Conservation (phyloP, 2,797 vertebrate species). For the Choloepus didactylus region DNA sequence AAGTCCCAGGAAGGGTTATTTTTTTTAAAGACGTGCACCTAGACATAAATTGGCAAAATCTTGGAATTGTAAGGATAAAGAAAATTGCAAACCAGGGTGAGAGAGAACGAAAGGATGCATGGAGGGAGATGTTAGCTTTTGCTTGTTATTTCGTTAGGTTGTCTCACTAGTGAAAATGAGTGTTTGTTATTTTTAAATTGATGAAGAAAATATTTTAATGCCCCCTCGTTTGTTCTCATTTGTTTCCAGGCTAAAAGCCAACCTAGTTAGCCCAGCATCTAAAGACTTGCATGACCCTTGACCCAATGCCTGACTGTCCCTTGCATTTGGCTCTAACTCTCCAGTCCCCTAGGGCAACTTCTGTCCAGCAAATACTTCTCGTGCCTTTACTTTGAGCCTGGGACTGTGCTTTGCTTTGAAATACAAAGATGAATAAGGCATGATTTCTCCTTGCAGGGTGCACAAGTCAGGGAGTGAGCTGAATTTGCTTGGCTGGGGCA, state of each 20-base stretch:
- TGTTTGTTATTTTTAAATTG: not conserved
- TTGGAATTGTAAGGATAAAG: not conserved
- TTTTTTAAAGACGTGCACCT: not conserved
- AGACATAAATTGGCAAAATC: not conserved
- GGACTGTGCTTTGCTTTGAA: not conserved
- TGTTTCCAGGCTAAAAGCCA: not conserved
- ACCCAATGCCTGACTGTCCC: not conserved
- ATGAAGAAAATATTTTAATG: not conserved
- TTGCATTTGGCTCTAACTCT: not conserved
- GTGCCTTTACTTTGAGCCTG: not conserved
- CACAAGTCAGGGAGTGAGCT: accelerated
- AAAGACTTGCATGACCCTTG: accelerated
- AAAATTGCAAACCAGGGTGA: not conserved
- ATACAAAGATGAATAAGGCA: no score
- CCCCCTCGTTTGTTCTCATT: not conserved
- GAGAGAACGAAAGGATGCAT: not conserved
- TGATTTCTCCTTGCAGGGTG: not conserved
- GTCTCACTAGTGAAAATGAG: not conserved
- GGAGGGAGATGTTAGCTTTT: not conserved
- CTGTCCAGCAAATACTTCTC: not conserved
- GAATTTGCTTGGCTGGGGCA: not conserved
- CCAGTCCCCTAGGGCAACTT: not conserved
- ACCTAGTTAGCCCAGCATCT: not conserved
- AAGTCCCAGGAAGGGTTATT: not conserved
- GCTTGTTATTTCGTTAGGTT: not conserved